Evolutionary conservation across 2,888 invertebrate genomes (phyloP).

Genomic region (Ichneumon xanthorius): DNA sequence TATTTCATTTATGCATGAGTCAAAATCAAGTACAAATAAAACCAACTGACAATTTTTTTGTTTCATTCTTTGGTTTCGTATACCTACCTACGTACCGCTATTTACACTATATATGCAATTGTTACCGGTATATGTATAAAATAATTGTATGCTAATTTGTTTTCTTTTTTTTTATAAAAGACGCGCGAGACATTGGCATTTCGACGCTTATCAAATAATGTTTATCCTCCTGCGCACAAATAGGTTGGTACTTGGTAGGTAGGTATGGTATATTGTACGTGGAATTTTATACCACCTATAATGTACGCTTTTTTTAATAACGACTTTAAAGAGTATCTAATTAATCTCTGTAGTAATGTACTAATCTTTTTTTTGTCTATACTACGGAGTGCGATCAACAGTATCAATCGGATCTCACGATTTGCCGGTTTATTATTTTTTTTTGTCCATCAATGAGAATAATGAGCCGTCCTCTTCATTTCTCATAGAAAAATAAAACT

Average conservation of each 20-base stretch:
- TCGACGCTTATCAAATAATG: constrained; percentile 41
- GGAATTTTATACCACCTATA: constrained; percentile 32
- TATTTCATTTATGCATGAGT: constrained; percentile 69
- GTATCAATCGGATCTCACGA: constrained; percentile 29
- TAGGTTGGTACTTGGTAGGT: constrained; percentile 40
- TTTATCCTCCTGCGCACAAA: constrained; percentile 55
- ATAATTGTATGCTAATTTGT: constrained; percentile 62
- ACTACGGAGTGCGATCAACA: constrained; percentile 38
- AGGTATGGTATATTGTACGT: constrained; percentile 56
- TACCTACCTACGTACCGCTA: constrained; percentile 56
- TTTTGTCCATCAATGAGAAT: constrained; percentile 59
- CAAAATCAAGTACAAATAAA: constrained; percentile 68
- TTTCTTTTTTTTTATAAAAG: constrained; percentile 52
- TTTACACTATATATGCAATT: constrained; percentile 51
- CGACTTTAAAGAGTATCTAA: constrained; percentile 49
- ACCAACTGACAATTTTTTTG: constrained; percentile 64
- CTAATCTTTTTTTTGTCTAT: constrained; percentile 45
- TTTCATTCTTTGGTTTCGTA: constrained; percentile 46
- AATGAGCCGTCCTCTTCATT: constrained; percentile 66
- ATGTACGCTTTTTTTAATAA: constrained; percentile 45
- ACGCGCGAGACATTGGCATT: constrained; percentile 49
- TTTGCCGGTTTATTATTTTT: constrained; percentile 35
- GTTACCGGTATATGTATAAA: constrained; percentile 63
- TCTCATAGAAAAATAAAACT: constrained; percentile 77
- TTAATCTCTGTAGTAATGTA: constrained; percentile 21